These are phyloP conservation scores for Poecilia gillii DNA, from an alignment of 2,797 vertebrate genomes.

Conservation along the genomic window DNA sequence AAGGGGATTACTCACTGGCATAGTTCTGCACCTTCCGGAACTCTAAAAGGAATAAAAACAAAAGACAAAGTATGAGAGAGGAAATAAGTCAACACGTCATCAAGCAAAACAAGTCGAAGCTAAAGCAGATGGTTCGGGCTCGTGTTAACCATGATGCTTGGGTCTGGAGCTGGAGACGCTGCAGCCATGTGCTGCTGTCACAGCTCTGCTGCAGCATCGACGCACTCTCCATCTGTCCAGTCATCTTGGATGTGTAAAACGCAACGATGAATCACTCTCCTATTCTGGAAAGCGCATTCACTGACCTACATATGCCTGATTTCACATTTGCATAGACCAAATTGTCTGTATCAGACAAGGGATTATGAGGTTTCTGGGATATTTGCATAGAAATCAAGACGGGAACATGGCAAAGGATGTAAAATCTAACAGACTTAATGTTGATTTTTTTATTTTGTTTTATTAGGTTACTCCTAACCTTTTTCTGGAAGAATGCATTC, in stretches of 20 bases:
- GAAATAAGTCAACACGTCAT: slow-evolving; percentile 19
- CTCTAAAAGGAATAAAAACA: slow-evolving; percentile 62
- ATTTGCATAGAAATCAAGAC: neutral
- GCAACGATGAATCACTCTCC: slow-evolving; percentile 55
- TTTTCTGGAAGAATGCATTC: neutral
- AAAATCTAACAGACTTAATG: neutral
- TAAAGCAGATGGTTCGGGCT: slow-evolving; percentile 43
- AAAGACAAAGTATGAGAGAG: neutral
- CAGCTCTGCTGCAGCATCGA: slow-evolving; percentile 43
- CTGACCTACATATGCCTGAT: slow-evolving; percentile 47
- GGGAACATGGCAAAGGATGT: no score
- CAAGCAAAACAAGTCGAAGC: slow-evolving; percentile 36
- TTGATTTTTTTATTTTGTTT: neutral
- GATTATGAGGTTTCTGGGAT: neutral
- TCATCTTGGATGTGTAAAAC: slow-evolving; percentile 40
- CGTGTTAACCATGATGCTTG: slow-evolving; percentile 42
- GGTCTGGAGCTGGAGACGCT: slow-evolving; percentile 40
- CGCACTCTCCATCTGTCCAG: slow-evolving; percentile 56
- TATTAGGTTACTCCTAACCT: neutral
- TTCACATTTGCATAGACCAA: slow-evolving; percentile 21
- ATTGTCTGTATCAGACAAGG: neutral
- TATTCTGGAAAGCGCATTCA: slow-evolving; percentile 47
- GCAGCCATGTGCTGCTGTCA: slow-evolving; percentile 62
- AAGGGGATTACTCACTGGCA: slow-evolving; percentile 70
- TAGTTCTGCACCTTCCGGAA: slow-evolving; percentile 83